phyloP scores from a whole-genome alignment of 1,140 invertebrate genomes.

The Meloidogyne chitwoodi region DNA sequence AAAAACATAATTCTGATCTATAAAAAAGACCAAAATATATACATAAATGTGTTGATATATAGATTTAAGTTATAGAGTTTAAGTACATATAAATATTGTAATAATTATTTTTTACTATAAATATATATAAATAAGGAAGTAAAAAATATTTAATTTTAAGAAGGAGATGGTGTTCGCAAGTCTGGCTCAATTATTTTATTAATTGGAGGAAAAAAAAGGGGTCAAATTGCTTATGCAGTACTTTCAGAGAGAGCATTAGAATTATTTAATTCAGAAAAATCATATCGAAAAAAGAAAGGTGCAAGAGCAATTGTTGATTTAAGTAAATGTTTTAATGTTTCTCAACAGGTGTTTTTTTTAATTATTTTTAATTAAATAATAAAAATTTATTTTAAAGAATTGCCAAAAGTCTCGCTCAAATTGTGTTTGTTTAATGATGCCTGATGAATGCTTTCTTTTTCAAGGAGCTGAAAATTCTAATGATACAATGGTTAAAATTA shows the following conservation, averaged over 20 bases:
- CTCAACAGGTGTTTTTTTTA: slow-evolving; percentile 29
- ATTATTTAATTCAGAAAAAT: slow-evolving; percentile 39
- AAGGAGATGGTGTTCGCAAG: slow-evolving; percentile 21
- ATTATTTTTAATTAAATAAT: not conserved
- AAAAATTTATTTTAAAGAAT: not conserved
- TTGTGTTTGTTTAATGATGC: slow-evolving; percentile 27
- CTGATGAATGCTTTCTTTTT: slow-evolving; percentile 26
- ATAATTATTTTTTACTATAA: no score
- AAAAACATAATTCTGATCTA: no score
- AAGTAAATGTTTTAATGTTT: slow-evolving; percentile 32
- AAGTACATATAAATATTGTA: no score
- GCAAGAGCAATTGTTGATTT: slow-evolving; percentile 37
- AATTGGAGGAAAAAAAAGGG: slow-evolving; percentile 13
- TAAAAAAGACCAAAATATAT: no score
- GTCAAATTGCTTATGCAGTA: slow-evolving; percentile 10
- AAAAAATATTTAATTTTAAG: not conserved
- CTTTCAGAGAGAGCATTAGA: slow-evolving; percentile 39
- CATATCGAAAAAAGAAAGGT: slow-evolving; percentile 30
- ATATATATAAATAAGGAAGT: not conserved
- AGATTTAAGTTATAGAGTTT: no score
- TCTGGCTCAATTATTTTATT: slow-evolving; percentile 14
- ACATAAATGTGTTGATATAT: no score
- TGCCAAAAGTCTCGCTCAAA: not conserved
- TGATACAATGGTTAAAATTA: slow-evolving; percentile 12
- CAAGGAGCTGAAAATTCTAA: slow-evolving; percentile 9